Conservation (phyloP, 2,888 invertebrate species). For the Rhamphomyia laevipes region DNA sequence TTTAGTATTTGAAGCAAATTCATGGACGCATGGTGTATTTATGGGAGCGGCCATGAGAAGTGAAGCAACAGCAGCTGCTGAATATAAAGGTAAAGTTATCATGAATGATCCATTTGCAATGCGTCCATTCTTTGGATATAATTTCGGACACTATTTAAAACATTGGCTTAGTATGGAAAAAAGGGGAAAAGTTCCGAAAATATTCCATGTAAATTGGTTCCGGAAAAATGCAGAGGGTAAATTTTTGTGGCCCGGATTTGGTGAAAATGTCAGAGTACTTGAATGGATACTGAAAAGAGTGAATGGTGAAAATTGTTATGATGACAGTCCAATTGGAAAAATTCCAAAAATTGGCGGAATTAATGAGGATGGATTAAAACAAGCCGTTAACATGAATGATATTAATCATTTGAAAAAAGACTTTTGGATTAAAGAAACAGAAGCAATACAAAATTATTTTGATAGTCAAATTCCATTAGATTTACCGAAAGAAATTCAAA, state of each 20-base stretch:
- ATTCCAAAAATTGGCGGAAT: constrained; percentile 52
- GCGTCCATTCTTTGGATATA: constrained; percentile 99
- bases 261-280: constrained; percentile 89
- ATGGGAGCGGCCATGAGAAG: constrained; percentile 90
- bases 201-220: constrained; percentile 99
- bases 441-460: constrained; percentile 77
- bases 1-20: constrained; percentile 78
- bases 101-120: constrained; percentile 99
- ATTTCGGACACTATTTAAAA: constrained; percentile 87
- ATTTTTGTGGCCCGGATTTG: constrained; percentile 98
- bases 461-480: constrained; percentile 79
- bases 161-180: constrained; percentile 89
- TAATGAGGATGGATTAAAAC: constrained; percentile 56
- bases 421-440: constrained; percentile 82
- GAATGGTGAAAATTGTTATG: constrained; percentile 59
- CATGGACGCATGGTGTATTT: constrained; percentile 94
- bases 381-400: constrained; percentile 57
- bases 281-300: constrained; percentile 91
- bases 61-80: constrained; percentile 97
- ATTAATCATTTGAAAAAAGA: constrained; percentile 77
- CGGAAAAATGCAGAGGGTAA: constrained; percentile 71
- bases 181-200: constrained; percentile 65
- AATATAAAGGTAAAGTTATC: constrained; percentile 76
- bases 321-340: constrained; percentile 63
- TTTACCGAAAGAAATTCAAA: constrained; percentile 60